phyloP scores from a whole-genome alignment of 1,140 invertebrate genomes.

The Drosophila watanabei region DNA sequence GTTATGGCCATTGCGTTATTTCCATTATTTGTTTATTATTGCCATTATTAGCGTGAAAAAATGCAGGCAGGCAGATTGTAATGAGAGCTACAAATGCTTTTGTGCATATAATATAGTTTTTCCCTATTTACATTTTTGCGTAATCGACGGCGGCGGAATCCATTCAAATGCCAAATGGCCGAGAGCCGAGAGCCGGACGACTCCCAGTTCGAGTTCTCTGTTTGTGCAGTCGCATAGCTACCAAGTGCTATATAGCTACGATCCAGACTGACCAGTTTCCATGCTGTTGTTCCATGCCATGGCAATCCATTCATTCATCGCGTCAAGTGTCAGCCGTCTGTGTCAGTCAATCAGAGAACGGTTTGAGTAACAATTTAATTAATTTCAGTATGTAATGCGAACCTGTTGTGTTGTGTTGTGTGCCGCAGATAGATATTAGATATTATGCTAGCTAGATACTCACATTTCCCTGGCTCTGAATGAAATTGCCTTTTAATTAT shows the following conservation, averaged over 20 bases:
- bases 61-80: conserved; percentile 54
- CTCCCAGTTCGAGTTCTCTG: conserved; percentile 51
- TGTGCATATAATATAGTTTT: conserved; percentile 42
- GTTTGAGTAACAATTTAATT: conserved; percentile 82
- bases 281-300: conserved; percentile 41
- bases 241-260: conserved; percentile 8
- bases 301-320: conserved; percentile 56
- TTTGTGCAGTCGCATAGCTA: conserved; percentile 72
- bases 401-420: conserved; percentile 52
- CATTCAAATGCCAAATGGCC: conserved; percentile 63
- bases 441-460: conserved; percentile 27
- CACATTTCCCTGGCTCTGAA: conserved; percentile 28
- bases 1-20: conserved; percentile 33
- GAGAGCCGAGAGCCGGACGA: conserved; percentile 17
- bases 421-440: conserved; percentile 44
- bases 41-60: conserved; percentile 59
- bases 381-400: conserved; percentile 74
- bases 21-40: conserved; percentile 51
- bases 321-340: conserved; percentile 56
- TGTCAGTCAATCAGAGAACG: conserved; percentile 59
- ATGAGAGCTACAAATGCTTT: conserved; percentile 69
- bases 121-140: conserved; percentile 63
- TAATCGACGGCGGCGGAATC: conserved; percentile 47
- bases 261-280: conserved; percentile 49
- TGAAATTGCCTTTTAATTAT: conserved; percentile 72